Base-by-base conservation (phyloP, 2,113 vertebrate species). In the Alces alces region DNA sequence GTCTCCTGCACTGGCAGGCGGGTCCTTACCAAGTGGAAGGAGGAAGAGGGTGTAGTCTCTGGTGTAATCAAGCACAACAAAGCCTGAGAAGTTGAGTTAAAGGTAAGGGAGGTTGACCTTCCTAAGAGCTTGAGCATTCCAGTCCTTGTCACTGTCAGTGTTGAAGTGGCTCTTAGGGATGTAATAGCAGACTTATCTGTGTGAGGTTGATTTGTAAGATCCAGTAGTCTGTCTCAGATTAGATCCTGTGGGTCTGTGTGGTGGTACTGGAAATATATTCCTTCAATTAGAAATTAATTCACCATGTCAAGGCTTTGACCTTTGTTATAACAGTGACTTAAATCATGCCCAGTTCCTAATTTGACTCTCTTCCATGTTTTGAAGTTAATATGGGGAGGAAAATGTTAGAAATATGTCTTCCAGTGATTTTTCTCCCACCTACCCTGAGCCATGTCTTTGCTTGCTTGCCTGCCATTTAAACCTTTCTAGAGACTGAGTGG, bases 231-330 rank as follows among this genome's bases (percentile, higher is more conserved):
- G 66, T 45, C 86, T 58, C 61, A 60, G 54, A 16, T 91, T 54
- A 79, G 87, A 28, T 66, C 58, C 66, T 6, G 21, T 88, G 54
- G 64, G 14, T 94, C 82, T 96, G 0, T 64, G 13, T 93, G 33
- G 17, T 96, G 21, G 36, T 52, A 43, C 21, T 70, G 86, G 87
- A 88, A 95, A 33, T 55, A 5, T 55, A n/a, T 61, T 88, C 47
- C 54, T 96, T 91, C 60, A n/a, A 28, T 86, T 91, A 89, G 79
- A 94, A 66, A n/a, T 91, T 85, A 96, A 90, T n/a, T 93, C 15
- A 85, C 45, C 14, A 23, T 97, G 95, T 93, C 47, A 91, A 55
- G 82, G 78, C 50, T 70, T 87, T 92, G 73, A 39, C 64, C 36
- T 90, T 93, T 92, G 43, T 86, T 97, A 39, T 36, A 78, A 50